Base-by-base conservation (phyloP, 1,140 invertebrate species). In the Drosophila funebris region DNA sequence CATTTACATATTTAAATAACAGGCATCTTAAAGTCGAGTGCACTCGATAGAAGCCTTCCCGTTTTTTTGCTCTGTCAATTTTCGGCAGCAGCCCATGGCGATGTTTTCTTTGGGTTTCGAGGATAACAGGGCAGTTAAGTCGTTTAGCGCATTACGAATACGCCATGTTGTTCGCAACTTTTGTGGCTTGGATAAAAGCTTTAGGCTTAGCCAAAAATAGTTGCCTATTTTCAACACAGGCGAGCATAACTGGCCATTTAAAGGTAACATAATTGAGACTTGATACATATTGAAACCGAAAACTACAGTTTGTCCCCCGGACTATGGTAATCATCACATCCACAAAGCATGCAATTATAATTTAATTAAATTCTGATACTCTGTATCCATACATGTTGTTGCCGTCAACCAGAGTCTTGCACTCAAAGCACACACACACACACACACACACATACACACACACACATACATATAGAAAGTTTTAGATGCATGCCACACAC, bases 351-450 rank as follows among this genome's bases (percentile, higher is more conserved):
- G 62, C 72, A 75, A 87, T 87, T 75, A 82, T 78, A 85, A 78
- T 82, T 87, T 87, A 85, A 85, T 85, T 85, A 87, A 87, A 87
- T 76, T 78, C 48, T 52, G 41, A 66, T 81, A 76, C 66, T 71
- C 66, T 29, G 14, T 74, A 41, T 71, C 52, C 61, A 71, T 43
- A 66, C 75, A 77, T 74, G 61, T 66, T 67, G 57, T 60, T 50
- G 50, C 69, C 48, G 63, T 62, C 56, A 48, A 68, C 73, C 66
- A 50, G 61, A 43, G 22, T 52, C 63, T 53, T 58, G 48, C 75
- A 53, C 27, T 9, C 39, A 20, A 41, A 37, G 31, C 36, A 58
- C 20, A 14, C 18, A 72, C 33, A 11, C 18, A 50, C 43, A 52
- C 13, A 14, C 13, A 72, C 27, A 50, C 33, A 58, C 18, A 14